phyloP scores from a whole-genome alignment of 2,113 vertebrate genomes.

The Ciconia stormi region DNA sequence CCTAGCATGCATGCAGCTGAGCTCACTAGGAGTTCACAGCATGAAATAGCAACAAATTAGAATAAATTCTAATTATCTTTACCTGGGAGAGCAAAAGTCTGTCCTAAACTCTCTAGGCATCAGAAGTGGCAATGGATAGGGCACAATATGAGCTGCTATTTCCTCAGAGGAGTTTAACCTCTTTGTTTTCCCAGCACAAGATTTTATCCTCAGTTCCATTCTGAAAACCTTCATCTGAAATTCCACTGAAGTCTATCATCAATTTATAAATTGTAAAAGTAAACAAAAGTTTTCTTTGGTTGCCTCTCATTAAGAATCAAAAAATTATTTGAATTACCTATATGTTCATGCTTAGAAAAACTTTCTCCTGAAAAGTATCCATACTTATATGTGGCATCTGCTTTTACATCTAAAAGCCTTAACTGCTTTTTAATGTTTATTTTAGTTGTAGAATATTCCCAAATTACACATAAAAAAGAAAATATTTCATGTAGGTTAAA shows the following conservation, averaged over 20 bases:
- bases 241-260: background rate
- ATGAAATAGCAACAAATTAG: background rate
- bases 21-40: background rate
- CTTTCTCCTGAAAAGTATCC: background rate
- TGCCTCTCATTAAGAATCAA: background rate
- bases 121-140: background rate
- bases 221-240: background rate
- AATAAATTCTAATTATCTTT: background rate
- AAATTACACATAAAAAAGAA: background rate
- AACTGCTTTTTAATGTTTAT: background rate
- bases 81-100: background rate
- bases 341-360: background rate
- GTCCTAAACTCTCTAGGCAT: background rate
- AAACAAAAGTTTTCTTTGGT: background rate
- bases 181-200: background rate
- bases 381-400: rapidly evolving
- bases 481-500: background rate
- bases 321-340: background rate
- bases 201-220: background rate
- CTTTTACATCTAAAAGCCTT: background rate
- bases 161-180: background rate
- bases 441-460: background rate
- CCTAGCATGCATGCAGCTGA: background rate
- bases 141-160: background rate
- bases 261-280: background rate